These are phyloP conservation scores for Ammodytes marinus DNA, from an alignment of 2,113 vertebrate species.

Conservation along the genomic window DNA sequence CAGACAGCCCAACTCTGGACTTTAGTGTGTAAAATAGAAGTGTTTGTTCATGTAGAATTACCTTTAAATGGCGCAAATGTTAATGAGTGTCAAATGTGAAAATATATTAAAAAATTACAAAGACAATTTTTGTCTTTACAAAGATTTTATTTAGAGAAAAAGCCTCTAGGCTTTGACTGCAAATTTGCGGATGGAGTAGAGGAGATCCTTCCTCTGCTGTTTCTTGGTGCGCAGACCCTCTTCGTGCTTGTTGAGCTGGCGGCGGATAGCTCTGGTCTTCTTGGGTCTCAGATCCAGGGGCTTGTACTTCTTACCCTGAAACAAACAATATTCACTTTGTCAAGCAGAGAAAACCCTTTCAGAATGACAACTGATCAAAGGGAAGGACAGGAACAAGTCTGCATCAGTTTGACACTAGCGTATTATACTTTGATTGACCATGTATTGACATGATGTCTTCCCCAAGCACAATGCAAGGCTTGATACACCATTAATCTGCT, in stretches of 20 bases:
- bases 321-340: background rate
- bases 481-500: no score
- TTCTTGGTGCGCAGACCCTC: constrained; percentile 95
- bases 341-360: background rate
- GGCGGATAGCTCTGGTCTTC: constrained; percentile 96
- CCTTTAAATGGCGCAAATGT: no score
- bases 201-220: constrained; percentile 93
- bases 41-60: no score
- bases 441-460: no score
- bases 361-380: background rate
- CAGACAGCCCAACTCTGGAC: no score
- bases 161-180: constrained; percentile 93
- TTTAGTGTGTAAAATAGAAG: no score
- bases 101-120: background rate
- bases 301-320: constrained; percentile 98
- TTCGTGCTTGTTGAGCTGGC: constrained; percentile 94
- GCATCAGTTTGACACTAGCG: background rate
- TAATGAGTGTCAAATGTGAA: no score
- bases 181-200: constrained; percentile 93
- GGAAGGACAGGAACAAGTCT: background rate
- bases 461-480: no score
- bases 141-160: constrained; percentile 84
- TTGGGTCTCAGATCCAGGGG: constrained; percentile 97
- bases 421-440: no score
- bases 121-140: constrained; percentile 14